Base-by-base conservation (phyloP, 2,888 invertebrate genomes). In the Dolomedes plantarius region DNA sequence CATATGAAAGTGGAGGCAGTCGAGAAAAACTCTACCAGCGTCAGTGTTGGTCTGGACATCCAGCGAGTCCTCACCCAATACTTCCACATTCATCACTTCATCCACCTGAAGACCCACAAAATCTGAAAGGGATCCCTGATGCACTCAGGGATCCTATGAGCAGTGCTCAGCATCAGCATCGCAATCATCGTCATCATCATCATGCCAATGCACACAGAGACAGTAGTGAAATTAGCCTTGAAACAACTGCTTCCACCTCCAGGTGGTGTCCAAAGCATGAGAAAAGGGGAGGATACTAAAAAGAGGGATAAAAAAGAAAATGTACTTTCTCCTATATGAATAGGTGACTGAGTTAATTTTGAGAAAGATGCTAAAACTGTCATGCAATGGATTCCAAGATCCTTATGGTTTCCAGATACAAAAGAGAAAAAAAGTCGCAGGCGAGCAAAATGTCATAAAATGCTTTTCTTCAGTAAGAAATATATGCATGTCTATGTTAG, bases 231-330 rank as follows among this genome's bases (percentile, higher is more conserved):
- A 56, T 73, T 7, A 86, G 86, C 27, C 46, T 86, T n/a, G 86
- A 86, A 19, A 86, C 80, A 0, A 76, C 31, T 0, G 67, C 86
- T 0, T 86, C 86, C 0, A 78, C 80, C 2, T 71, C 79, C 1
- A n/a, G 86, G 11, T 86, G 86, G 86, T 86, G 86, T 28, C 62
- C 69, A 7, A 80, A 86, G 46, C 86, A 86, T 13, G 86, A 86
- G 5, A 80, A 76, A 50, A 28, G 74, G n/a, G 16, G 64, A 16
- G 71, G 76, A 39, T 83, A 83, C 28, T 83, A 28, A 83, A 11
- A 11, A 6, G 9, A n/a, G 36, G 9, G 5, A 9, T 36, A 36
- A 9, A 36, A 9, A 36, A n/a, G n/a, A n/a, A n/a, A 36, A 36
- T 36, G n/a, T n/a, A n/a, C 36, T 36, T 36, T 36, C 36, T 36